Base-by-base conservation (phyloP, 2,113 vertebrate genomes). In the Coptodon bakossiorum region DNA sequence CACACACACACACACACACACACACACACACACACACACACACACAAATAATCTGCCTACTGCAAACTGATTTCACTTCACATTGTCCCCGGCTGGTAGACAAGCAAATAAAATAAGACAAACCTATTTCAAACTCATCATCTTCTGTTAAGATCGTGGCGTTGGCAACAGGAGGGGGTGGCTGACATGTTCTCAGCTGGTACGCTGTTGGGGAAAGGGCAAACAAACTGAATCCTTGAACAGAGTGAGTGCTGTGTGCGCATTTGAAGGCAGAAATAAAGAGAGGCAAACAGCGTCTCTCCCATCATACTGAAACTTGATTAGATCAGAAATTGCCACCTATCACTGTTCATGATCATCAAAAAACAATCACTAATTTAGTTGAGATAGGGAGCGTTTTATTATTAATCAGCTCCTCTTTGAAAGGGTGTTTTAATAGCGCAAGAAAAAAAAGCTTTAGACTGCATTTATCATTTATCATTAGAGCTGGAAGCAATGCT, bases 91-190 rank as follows among this genome's bases (percentile, higher is more conserved):
- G 10, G 45, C 36, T 38, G 52, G 68, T 83, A 91, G 91, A 86
- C 56, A 86, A 90, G 86, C 14, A 83, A 90, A 93, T 82, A 86
- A 94, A 92, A 94, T 22, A 29, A 86, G 89, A 93, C 93, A 92
- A 89, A 99, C 98, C 98, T 96, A 99, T 99, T 97, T 99, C 97
- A 53, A 98, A 98, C 95, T 98, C 97, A 73, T 98, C 97, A 90
- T 98, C 98, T 91, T 99, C 98, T 19, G 96, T 97, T 88, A 99
- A 95, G 94, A 98, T 95, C 82, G 99, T 98, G 56, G 98, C 98
- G 88, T 99, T 99, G 91, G 97, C 95, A 48, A 99, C 95, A 6
- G 94, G 92, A 85, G 96, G 92, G 43, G 98, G 98, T 76, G 97
- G 96, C 29, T 98, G 98, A 95, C 98, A 99, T 31, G 98, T 96